Conservation (phyloP, 2,113 vertebrate genomes). For the Lophura nycthemera region DNA sequence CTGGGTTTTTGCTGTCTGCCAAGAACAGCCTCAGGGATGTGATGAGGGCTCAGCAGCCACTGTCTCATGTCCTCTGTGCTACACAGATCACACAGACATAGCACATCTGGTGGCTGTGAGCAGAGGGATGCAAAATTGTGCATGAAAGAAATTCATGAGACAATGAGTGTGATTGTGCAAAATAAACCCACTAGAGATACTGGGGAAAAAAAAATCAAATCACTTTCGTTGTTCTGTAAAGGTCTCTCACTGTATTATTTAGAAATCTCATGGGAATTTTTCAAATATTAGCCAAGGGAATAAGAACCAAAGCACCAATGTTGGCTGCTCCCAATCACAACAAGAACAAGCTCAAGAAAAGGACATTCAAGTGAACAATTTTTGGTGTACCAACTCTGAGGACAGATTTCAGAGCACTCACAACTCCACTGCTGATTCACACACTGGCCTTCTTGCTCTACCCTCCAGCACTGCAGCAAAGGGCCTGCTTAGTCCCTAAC, state of each 20-base stretch:
- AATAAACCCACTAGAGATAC: not conserved
- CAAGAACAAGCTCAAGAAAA: not conserved
- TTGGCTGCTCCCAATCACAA: not conserved
- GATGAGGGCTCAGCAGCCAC: not conserved
- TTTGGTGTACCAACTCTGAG: not conserved
- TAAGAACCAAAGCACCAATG: not conserved
- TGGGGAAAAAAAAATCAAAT: not conserved
- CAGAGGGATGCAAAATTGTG: not conserved
- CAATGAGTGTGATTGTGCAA: not conserved
- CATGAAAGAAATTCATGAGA: not conserved
- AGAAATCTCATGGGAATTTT: not conserved
- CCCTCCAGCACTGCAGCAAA: not conserved
- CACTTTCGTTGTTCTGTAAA: not conserved
- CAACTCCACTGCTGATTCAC: not conserved
- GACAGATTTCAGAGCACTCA: not conserved
- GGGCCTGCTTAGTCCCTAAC: not conserved
- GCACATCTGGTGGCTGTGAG: fast-evolving
- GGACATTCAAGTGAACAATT: not conserved
- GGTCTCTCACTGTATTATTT: not conserved
- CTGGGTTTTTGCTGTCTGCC: not conserved
- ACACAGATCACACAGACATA: not conserved
- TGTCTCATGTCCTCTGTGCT: not conserved
- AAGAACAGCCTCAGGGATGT: not conserved
- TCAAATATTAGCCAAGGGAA: not conserved
- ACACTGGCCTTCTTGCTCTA: not conserved